phyloP scores from a whole-genome alignment of 2,113 vertebrate genomes.

The Xiphophorus hellerii region DNA sequence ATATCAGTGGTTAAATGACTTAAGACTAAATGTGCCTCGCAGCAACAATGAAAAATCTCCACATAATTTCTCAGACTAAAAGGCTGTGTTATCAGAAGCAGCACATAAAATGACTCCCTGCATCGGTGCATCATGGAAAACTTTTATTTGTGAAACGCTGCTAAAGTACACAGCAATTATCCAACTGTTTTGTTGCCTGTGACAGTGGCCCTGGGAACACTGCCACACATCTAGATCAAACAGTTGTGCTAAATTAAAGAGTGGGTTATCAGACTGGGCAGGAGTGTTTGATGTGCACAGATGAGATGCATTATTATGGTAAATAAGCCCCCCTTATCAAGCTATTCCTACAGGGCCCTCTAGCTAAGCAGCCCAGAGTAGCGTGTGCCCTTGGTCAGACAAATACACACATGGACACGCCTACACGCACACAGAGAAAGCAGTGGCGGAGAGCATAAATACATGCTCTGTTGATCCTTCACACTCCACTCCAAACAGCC shows the following conservation, averaged over 20 bases:
- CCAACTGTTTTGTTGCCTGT: slow-evolving; percentile 59
- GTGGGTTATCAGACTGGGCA: slow-evolving; percentile 67
- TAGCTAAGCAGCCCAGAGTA: slow-evolving; percentile 51
- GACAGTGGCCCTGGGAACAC: slow-evolving; percentile 64
- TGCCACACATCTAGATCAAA: slow-evolving; percentile 68
- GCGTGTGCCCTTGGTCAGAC: slow-evolving; percentile 52
- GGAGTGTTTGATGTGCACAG: slow-evolving; percentile 73
- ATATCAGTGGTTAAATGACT: too few species aligned
- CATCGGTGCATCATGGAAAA: slow-evolving; percentile 34
- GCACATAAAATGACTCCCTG: background rate
- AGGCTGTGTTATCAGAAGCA: background rate
- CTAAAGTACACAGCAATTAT: slow-evolving; percentile 71
- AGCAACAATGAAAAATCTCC: background rate
- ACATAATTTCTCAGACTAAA: background rate
- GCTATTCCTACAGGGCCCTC: slow-evolving; percentile 60
- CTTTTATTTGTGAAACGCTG: slow-evolving; percentile 60
- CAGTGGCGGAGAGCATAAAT: slow-evolving; percentile 37
- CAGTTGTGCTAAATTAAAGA: slow-evolving; percentile 68
- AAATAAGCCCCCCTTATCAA: slow-evolving; percentile 68
- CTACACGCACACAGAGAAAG: slow-evolving; percentile 17
- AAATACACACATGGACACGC: slow-evolving; percentile 16
- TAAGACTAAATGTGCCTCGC: too few species aligned
- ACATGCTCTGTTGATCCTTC: slow-evolving; percentile 61
- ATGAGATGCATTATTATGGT: slow-evolving; percentile 72
- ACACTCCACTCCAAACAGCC: slow-evolving; percentile 52